Percentiles rank a stretch among this genome's conserved stretches.
These are phyloP conservation scores for Pseudanteris insignis DNA, from an alignment of 2,888 invertebrate genomes.

Conservation along the genomic window DNA sequence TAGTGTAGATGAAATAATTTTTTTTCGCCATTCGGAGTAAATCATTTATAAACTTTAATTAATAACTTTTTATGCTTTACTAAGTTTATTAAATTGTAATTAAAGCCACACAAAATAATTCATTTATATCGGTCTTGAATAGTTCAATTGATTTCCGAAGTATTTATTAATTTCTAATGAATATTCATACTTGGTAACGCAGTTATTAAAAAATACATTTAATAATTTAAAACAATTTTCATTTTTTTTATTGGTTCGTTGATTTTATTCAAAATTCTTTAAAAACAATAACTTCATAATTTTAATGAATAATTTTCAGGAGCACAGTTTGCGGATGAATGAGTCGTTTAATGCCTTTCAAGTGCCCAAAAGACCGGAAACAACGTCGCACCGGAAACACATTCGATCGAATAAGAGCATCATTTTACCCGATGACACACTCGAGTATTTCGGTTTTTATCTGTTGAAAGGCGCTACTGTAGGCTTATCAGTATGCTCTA, in stretches of 20 bases:
- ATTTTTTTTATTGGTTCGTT: conserved; percentile 9
- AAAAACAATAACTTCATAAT: background rate
- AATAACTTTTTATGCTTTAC: too few relatives aligned
- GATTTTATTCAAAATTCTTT: background rate
- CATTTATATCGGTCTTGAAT: too few relatives aligned
- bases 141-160: too few relatives aligned
- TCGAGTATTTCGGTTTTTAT: conserved; percentile 91
- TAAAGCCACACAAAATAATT: too few relatives aligned
- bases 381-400: conserved; percentile 76
- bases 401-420: conserved; percentile 83
- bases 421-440: conserved; percentile 82
- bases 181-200: too few relatives aligned
- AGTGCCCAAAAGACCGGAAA: conserved; percentile 75
- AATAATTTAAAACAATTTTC: background rate
- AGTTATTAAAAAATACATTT: background rate
- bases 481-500: conserved; percentile 80
- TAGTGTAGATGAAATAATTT: too few relatives aligned
- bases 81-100: too few relatives aligned
- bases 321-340: conserved; percentile 81
- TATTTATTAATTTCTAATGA: too few relatives aligned
- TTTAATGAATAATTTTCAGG: conserved; percentile 69
- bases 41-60: too few relatives aligned
- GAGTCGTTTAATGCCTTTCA: conserved; percentile 78
- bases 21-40: too few relatives aligned
- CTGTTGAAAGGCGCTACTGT: conserved; percentile 81